These are phyloP conservation scores for Eulemur coronatus DNA, from an alignment of 2,797 vertebrate species.

Conservation along the genomic window DNA sequence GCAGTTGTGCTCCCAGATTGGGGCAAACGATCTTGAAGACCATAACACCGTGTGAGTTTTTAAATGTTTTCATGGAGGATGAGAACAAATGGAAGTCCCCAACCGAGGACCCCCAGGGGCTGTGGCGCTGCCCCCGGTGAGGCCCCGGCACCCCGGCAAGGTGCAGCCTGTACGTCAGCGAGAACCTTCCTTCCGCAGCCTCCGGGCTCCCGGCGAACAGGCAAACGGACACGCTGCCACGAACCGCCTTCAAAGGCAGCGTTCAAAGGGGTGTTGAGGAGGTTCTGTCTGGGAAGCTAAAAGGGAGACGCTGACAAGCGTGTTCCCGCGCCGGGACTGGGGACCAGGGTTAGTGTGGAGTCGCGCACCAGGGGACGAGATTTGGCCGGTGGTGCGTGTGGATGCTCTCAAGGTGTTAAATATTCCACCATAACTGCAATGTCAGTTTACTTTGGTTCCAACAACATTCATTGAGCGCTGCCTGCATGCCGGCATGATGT, in stretches of 20 bases:
- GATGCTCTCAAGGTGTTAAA: no score
- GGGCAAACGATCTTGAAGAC: background rate
- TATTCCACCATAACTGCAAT: background rate
- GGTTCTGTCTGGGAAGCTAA: background rate
- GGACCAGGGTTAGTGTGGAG: no score
- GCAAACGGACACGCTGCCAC: background rate
- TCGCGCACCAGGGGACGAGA: rapidly evolving
- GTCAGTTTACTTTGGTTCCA: background rate
- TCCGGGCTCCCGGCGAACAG: background rate
- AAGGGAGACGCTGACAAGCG: background rate
- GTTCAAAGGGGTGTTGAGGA: background rate
- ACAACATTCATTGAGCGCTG: rapidly evolving
- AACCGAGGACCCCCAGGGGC: background rate
- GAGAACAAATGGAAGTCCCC: no score
- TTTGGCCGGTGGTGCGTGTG: rapidly evolving
- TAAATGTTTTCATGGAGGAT: background rate
- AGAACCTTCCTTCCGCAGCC: background rate
- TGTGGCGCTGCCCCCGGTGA: rapidly evolving
- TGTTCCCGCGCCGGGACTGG: rapidly evolving
- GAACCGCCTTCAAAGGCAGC: background rate
- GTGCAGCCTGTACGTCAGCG: background rate
- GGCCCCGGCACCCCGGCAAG: rapidly evolving
- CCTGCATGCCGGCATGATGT: rapidly evolving
- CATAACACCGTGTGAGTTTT: rapidly evolving
- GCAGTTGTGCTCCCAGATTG: background rate